phyloP scores from a whole-genome alignment of 2,888 invertebrate genomes.

The Plutella xylostella region DNA sequence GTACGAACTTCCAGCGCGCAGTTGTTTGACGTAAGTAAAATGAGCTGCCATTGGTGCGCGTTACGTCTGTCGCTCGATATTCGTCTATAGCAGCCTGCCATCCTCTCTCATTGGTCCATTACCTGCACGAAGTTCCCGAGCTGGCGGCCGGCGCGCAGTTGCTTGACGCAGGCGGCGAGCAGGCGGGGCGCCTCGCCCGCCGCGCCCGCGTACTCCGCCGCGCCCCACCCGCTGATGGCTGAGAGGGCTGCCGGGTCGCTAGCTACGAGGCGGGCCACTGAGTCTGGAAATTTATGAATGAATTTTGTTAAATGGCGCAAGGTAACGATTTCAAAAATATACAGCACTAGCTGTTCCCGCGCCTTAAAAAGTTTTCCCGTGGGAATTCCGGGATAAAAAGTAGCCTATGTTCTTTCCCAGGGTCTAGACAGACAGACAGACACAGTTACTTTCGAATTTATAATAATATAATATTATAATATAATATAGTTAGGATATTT shows the following conservation, averaged over 20 bases:
- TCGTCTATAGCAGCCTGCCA: background rate
- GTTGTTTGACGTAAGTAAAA: too few species aligned
- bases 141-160: background rate
- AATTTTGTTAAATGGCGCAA: background rate
- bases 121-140: background rate
- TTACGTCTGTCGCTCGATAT: too few species aligned
- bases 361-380: too few species aligned
- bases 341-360: too few species aligned
- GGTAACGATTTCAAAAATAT: background rate
- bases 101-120: background rate
- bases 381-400: too few species aligned
- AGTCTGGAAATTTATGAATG: constrained; percentile 61
- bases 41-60: too few species aligned
- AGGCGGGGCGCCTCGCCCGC: constrained; percentile 85
- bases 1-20: too few species aligned
- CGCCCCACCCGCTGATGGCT: constrained; percentile 78
- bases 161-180: constrained; percentile 75
- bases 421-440: too few species aligned
- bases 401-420: too few species aligned
- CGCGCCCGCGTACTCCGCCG: constrained; percentile 85
- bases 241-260: constrained; percentile 66
- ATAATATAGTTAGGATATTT: too few species aligned
- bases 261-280: constrained; percentile 77
- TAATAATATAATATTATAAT: too few species aligned
- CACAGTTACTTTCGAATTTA: too few species aligned